phyloP scores from a whole-genome alignment of 2,888 invertebrate genomes.

The Achlya flavicornis region DNA sequence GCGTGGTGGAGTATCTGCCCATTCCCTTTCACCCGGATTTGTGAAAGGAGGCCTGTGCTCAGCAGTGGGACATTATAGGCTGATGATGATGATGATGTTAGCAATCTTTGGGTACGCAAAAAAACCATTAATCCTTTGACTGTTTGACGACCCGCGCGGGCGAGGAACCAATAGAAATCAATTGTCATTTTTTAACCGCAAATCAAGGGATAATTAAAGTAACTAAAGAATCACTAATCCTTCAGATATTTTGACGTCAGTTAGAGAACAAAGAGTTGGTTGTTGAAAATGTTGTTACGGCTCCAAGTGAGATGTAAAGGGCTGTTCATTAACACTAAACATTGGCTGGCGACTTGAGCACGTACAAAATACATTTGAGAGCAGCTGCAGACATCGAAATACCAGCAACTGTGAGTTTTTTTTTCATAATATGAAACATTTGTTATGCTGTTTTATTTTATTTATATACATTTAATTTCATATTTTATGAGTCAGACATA shows the following conservation, averaged over 20 bases:
- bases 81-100: too few relatives aligned
- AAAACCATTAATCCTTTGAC: too few relatives aligned
- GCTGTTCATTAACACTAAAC: conserved; percentile 71
- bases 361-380: conserved; percentile 67
- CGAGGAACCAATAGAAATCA: too few relatives aligned
- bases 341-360: conserved; percentile 60
- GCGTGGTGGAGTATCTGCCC: too few relatives aligned
- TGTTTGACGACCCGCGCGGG: too few relatives aligned
- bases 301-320: conserved; percentile 38
- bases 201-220: too few relatives aligned
- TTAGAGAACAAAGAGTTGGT: conserved; percentile 11
- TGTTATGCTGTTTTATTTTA: neutral
- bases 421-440: conserved; percentile 8
- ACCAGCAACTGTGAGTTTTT: conserved; percentile 15
- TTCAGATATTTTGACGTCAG: neutral
- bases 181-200: too few relatives aligned
- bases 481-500: neutral
- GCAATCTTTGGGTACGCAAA: too few relatives aligned
- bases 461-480: conserved; percentile 1
- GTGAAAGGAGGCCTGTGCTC: too few relatives aligned
- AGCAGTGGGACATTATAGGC: too few relatives aligned
- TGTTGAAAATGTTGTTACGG: conserved; percentile 23
- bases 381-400: conserved; percentile 32
- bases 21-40: too few relatives aligned
- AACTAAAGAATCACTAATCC: neutral